Base-by-base conservation (phyloP, 2,797 vertebrate species). In the Merluccius polli region DNA sequence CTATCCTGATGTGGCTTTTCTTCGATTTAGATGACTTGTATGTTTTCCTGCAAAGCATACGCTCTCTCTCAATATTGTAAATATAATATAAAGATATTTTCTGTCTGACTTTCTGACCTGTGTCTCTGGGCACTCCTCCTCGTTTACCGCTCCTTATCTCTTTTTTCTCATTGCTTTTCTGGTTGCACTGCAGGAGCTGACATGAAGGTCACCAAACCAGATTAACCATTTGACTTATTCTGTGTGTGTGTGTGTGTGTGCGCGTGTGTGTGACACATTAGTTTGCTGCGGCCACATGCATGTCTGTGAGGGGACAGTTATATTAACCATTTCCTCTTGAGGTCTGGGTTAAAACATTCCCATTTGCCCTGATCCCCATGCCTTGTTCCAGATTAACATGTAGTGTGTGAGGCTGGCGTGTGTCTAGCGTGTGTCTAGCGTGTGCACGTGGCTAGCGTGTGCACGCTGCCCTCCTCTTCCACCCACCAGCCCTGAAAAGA, bases 201-300 rank as follows among this genome's bases (percentile, higher is more conserved):
- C 48, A 70, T 69, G 72, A 76, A 76, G 74, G 78, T 73, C 72
- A 71, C 44, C 30, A 36, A 32, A 52, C 48, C 7, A 52, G 18
- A 52, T 71, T 36, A 29, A 70, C 18, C 2, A 27, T 21, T 24
- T 59, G 48, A 75, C 35, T 74, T 73, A 32, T 73, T 59, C 16
- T n/a, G 33, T 31, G n/a, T 63, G 41, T 70, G 33, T 72, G 24
- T 41, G 32, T 71, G n/a, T 63, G 70, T 32, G 75, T 59, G 29
- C 69, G 73, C 52, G 68, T 68, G 70, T 67, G 65, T 59, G 48
- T 21, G 71, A 38, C 41, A n/a, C 48, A 52, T 52, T 18, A n/a
- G 16, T 52, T 52, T 52, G 48, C 48, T 21, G 31, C 2, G 31
- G 44, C 8, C 41, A 71, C 44, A 29, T 30, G 63, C 24, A 15